Conservation (phyloP, 2,888 invertebrate species). For the Drepana falcataria region DNA sequence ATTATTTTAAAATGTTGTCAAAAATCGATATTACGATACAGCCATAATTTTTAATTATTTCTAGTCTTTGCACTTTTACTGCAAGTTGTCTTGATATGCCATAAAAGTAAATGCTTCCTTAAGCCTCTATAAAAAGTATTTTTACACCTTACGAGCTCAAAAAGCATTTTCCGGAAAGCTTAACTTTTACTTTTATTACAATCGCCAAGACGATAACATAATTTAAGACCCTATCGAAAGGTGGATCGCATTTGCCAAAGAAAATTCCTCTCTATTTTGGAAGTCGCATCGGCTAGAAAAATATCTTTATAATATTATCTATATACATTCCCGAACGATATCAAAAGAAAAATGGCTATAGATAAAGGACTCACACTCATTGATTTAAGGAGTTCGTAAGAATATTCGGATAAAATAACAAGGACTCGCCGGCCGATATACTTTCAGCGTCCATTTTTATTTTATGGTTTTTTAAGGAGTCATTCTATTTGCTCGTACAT, state of each 20-base stretch:
- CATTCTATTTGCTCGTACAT: no score
- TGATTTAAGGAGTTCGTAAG: slow-evolving; percentile 22
- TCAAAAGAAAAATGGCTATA: slow-evolving; percentile 48
- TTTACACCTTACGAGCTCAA: slow-evolving; percentile 21
- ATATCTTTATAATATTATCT: slow-evolving; percentile 41
- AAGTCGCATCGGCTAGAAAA: slow-evolving; percentile 26
- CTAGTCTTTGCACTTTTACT: no score
- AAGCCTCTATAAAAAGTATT: slow-evolving; percentile 7
- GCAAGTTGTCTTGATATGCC: no score
- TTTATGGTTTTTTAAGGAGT: no score
- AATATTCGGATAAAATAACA: no score
- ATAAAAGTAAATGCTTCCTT: no score
- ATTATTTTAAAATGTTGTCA: no score
- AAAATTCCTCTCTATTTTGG: slow-evolving; percentile 30
- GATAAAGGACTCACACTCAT: slow-evolving; percentile 42
- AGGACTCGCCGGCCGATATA: no score
- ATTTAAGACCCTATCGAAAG: slow-evolving; percentile 51
- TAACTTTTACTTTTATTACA: slow-evolving; percentile 42
- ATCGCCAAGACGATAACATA: slow-evolving; percentile 45
- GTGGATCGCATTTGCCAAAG: slow-evolving; percentile 33
- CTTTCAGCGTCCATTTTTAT: no score
- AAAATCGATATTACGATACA: no score
- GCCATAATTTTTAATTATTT: no score
- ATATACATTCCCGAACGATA: slow-evolving; percentile 44
- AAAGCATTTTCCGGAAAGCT: slow-evolving; percentile 24